Evolutionary conservation across 2,797 vertebrate genomes (phyloP).

Genomic region (Cyprinella venusta): DNA sequence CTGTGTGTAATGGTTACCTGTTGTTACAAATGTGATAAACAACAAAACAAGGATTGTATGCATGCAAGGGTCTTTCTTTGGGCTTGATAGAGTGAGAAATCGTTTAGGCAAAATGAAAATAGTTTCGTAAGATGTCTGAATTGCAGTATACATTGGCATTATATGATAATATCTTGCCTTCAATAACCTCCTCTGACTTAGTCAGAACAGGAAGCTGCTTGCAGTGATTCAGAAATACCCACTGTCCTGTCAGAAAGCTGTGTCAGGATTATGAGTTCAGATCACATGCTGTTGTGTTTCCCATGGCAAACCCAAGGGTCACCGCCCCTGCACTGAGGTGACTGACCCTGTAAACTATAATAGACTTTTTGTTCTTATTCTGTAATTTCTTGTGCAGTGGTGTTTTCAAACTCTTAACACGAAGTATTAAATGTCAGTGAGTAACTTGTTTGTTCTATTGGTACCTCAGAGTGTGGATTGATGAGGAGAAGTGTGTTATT

Average conservation of each 20-base stretch:
- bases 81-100: neutral
- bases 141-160: conserved; percentile 3
- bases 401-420: neutral
- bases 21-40: conserved; percentile 5
- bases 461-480: neutral
- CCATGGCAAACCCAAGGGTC: conserved; percentile 34
- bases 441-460: conserved; percentile 1
- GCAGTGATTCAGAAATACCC: conserved; percentile 33
- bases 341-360: conserved; percentile 15
- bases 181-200: conserved; percentile 19
- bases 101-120: neutral
- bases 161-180: conserved; percentile 21
- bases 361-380: conserved; percentile 9
- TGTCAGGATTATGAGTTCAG: conserved; percentile 38
- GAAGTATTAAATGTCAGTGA: neutral
- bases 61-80: conserved; percentile 18
- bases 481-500: neutral
- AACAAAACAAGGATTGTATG: conserved; percentile 8
- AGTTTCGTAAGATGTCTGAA: conserved; percentile 16
- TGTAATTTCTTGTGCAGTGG: conserved; percentile 8
- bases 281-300: conserved; percentile 54
- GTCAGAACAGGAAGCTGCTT: conserved; percentile 43
- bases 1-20: conserved; percentile 2
- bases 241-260: conserved; percentile 42
- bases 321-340: conserved; percentile 16